Evolutionary conservation across 2,888 invertebrate species (phyloP).

Genomic region (Melieria crassipennis): DNA sequence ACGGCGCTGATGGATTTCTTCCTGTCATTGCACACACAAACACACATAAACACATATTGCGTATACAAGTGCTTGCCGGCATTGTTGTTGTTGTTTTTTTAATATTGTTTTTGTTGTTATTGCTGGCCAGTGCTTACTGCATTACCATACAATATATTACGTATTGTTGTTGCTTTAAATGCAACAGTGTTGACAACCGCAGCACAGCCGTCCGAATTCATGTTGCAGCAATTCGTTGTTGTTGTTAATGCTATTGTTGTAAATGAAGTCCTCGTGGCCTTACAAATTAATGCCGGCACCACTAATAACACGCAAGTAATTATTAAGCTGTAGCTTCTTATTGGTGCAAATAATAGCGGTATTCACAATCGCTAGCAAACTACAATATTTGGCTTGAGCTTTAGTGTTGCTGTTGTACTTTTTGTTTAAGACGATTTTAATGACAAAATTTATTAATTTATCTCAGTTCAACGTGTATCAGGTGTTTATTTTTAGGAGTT

Average conservation of each 20-base stretch:
- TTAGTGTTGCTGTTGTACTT: not conserved
- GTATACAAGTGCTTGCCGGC: slow-evolving; percentile 3
- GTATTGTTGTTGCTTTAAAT: no score
- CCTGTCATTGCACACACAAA: slow-evolving; percentile 21
- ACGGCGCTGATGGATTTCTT: slow-evolving; percentile 34
- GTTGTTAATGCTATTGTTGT: slow-evolving; percentile 5
- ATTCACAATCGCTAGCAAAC: not conserved
- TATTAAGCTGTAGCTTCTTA: no score
- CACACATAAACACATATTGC: not conserved
- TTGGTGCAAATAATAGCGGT: no score
- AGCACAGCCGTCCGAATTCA: no score
- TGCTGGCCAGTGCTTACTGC: not conserved
- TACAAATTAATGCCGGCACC: no score
- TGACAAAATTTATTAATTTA: no score
- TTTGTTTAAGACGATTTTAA: not conserved
- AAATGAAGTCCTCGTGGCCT: no score
- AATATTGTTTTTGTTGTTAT: not conserved
- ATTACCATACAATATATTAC: no score
- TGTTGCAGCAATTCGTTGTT: not conserved
- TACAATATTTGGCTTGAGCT: not conserved
- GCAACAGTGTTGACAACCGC: slow-evolving; percentile 1
- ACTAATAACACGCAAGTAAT: no score
- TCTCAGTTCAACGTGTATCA: no score
- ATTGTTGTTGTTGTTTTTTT: not conserved
- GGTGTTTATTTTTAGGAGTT: no score